Evolutionary conservation across 2,888 invertebrate species (phyloP).

Genomic region (Polymixis lichenea): DNA sequence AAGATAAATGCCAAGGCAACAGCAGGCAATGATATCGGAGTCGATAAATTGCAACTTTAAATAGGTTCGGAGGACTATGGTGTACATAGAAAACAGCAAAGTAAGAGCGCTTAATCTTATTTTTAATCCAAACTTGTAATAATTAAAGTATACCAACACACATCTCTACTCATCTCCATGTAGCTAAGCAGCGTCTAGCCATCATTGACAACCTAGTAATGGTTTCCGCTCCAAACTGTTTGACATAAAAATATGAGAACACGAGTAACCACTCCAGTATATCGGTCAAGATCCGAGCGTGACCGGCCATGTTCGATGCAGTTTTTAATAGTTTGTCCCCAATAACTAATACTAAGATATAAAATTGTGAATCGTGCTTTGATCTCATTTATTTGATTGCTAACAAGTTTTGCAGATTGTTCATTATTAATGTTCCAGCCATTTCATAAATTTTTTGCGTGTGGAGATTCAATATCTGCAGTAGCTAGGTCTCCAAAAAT

Average conservation of each 20-base stretch:
- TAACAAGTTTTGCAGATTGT: conserved; percentile 40
- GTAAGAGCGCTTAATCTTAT: background rate
- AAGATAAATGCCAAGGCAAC: background rate
- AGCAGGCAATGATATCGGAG: background rate
- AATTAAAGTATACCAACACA: conserved; percentile 7
- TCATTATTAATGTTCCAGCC: conserved; percentile 22
- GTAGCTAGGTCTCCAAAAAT: background rate
- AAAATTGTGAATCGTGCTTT: conserved; percentile 47
- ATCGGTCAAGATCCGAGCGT: conserved; percentile 73
- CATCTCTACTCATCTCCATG: background rate
- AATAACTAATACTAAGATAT: conserved; percentile 47
- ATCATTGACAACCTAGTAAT: conserved; percentile 63
- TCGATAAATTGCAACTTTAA: background rate
- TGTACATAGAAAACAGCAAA: background rate
- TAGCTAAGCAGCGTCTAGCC: conserved; percentile 23
- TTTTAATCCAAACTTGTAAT: background rate
- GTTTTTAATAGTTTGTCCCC: conserved; percentile 59
- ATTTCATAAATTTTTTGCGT: background rate
- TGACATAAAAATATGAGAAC: conserved; percentile 73
- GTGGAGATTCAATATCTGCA: background rate
- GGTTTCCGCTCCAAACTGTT: conserved; percentile 60
- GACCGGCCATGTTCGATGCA: conserved; percentile 54
- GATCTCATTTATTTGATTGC: conserved; percentile 62
- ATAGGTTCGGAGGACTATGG: background rate
- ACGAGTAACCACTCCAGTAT: conserved; percentile 70